Evolutionary conservation across 2,888 invertebrate genomes (phyloP), one percentile per base, ranked within the genome.

Genomic region (Philaethria dido): DNA sequence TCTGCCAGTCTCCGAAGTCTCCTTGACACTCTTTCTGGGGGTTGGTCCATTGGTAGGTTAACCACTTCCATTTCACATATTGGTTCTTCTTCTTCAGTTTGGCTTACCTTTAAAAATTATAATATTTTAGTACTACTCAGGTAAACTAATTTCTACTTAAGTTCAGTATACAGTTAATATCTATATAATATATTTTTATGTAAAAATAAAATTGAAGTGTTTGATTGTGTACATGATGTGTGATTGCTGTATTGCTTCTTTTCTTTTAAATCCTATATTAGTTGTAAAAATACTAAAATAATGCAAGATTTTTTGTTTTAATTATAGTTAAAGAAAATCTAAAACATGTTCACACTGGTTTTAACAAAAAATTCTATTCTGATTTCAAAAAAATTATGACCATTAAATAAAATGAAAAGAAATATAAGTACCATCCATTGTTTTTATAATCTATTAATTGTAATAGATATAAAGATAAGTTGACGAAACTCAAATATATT

Each of bases 1-100:
- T 95, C 95, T 0, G 96, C 95, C 64, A 97, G 84, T 76, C 95
- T 93, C 68, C 94, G 94, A 64, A 98, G 91, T 45, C 96, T 89
- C 68, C 93, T 93, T 22, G 94, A 94, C 36, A 96, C 88, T 57
- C 93, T 90, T 54, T 91, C 93, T 0, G 87, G 81, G 5, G 94
- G 93, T 74, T 93, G 92, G 71, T 94, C 94, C 66, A 92, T 82
- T 0, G 96, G 96, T 75, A 96, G 91, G 83, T 96, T 96, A 65
- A 88, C 90, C 47, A 97, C 94, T 77, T 95, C 91, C 78, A 97
- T 91, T 83, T 95, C 95, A 78, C 93, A 90, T 6, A 81, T 83
- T 0, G 84, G 80, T n/a, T 84, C 87, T 3, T 88, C 85, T 62
- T 83, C 83, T 69, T 88, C 86, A 0, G 83, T 81, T 77, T 83